A percentile compares a stretch with the other conserved stretches of the same genome.
Conservation (phyloP, 1,140 invertebrate genomes). For the Harlomillsia oculata region DNA sequence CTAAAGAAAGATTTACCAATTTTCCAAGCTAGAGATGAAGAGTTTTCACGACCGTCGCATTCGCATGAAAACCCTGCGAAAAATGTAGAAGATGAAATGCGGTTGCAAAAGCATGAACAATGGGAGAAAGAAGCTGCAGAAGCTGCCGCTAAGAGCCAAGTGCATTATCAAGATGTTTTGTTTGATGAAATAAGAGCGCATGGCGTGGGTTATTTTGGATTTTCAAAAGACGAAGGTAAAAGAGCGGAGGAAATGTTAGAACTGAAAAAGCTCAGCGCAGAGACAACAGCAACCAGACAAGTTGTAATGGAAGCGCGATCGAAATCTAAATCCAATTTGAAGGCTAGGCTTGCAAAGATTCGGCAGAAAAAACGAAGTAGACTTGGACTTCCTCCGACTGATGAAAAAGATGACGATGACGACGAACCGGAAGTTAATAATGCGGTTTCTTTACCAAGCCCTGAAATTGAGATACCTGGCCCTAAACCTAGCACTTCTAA, state of each 20-base stretch:
- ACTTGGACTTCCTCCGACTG: conserved; percentile 55
- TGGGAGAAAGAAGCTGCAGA: conserved; percentile 58
- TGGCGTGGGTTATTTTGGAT: conserved; percentile 78
- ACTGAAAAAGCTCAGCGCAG: conserved; percentile 56
- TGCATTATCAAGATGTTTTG: conserved; percentile 81
- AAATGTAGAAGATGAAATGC: conserved; percentile 39
- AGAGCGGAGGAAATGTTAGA: conserved; percentile 65
- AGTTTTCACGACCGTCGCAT: conserved; percentile 37
- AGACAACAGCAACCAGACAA: conserved; percentile 59
- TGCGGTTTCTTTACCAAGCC: not conserved
- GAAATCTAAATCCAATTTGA: conserved; percentile 57
- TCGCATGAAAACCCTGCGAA: conserved; percentile 22
- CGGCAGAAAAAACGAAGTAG: conserved; percentile 63
- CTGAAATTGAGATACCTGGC: not conserved
- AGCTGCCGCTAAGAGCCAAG: conserved; percentile 52
- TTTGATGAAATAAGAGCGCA: conserved; percentile 81
- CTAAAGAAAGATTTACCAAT: conserved; percentile 62
- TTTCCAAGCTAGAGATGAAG: conserved; percentile 56
- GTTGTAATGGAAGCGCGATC: conserved; percentile 53
- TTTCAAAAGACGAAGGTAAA: conserved; percentile 70
- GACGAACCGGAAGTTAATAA: conserved; percentile 2
- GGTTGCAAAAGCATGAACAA: conserved; percentile 43
- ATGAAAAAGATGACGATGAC: conserved; percentile 18
- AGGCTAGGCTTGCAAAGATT: conserved; percentile 65
- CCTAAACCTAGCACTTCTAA: conserved; percentile 4